Conservation (phyloP, 2,113 vertebrate species). For the Bambusicola thoracicus region DNA sequence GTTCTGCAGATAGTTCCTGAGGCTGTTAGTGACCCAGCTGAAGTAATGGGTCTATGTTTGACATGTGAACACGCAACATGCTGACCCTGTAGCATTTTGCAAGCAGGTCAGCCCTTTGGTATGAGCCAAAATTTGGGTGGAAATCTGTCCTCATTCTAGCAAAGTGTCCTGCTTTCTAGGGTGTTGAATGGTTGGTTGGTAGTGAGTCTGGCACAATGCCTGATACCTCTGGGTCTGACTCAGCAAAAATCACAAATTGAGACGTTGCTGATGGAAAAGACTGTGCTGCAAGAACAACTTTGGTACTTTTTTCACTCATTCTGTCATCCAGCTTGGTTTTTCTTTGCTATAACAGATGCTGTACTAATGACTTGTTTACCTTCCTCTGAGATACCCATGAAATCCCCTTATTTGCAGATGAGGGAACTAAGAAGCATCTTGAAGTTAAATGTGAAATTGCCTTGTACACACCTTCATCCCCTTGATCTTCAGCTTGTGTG, state of each 20-base stretch:
- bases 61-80: background rate
- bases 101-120: background rate
- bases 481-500: background rate
- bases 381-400: background rate
- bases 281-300: background rate
- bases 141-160: background rate
- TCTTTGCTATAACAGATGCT: background rate
- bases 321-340: background rate
- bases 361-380: background rate
- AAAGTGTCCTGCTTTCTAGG: background rate
- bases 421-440: background rate
- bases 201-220: background rate
- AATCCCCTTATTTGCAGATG: background rate
- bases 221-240: background rate
- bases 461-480: background rate
- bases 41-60: background rate
- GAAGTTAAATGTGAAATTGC: background rate
- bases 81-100: background rate
- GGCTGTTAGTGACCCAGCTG: background rate
- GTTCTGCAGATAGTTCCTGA: background rate
- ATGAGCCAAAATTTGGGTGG: background rate
- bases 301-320: background rate
- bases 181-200: background rate
- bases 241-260: background rate
- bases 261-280: conserved; percentile 5